Evolutionary conservation across 2,113 vertebrate genomes (phyloP).

Genomic region (Sphaerodactylus townsendi): DNA sequence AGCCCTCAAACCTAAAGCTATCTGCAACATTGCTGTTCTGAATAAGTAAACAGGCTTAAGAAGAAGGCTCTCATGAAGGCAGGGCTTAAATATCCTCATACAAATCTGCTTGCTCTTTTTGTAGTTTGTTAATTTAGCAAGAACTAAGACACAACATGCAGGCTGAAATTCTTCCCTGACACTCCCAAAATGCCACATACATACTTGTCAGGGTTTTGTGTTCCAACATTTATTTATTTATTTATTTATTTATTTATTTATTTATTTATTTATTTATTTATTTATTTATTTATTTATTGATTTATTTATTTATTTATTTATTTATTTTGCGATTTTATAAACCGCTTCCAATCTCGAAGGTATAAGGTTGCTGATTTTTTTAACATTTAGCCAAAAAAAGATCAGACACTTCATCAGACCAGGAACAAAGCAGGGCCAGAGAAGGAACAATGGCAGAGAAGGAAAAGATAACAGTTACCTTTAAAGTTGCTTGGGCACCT

Average conservation of each 20-base stretch:
- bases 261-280: too few species aligned
- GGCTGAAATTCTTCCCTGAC: neutral
- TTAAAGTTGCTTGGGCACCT: conserved; percentile 87
- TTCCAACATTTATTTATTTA: neutral
- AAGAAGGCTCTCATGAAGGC: neutral
- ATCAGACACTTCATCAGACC: neutral
- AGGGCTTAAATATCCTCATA: neutral
- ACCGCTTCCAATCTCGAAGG: too few species aligned
- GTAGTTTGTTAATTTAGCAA: neutral
- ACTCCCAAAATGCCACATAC: neutral
- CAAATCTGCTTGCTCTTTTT: neutral
- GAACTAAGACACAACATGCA: neutral
- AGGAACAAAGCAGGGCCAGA: neutral
- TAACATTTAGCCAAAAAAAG: neutral
- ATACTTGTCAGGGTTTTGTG: neutral
- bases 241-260: too few species aligned
- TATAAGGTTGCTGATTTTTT: neutral
- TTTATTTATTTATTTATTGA: too few species aligned
- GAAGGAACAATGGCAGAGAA: too few species aligned
- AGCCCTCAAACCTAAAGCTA: neutral
- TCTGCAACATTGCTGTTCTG: neutral
- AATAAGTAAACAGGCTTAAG: neutral
- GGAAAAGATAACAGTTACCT: conserved; percentile 73
- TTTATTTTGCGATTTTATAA: too few species aligned
- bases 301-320: too few species aligned